phyloP scores from a whole-genome alignment of 2,113 vertebrate species.

The Campylomormyrus tamandua region DNA sequence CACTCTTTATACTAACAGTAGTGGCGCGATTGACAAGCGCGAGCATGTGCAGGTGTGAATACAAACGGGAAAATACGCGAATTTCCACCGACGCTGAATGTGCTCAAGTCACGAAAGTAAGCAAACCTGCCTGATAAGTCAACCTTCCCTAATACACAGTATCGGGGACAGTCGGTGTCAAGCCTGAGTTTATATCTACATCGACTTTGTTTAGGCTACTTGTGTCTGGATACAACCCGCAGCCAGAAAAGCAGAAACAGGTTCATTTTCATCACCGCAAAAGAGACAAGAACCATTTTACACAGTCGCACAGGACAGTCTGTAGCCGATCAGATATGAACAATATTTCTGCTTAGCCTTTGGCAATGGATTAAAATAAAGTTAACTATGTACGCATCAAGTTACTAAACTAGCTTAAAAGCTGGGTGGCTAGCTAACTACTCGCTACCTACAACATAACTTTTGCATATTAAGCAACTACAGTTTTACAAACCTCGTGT shows the following conservation, averaged over 20 bases:
- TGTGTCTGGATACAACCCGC: background rate
- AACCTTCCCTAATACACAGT: background rate
- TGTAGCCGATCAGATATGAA: background rate
- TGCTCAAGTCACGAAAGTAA: background rate
- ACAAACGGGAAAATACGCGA: background rate
- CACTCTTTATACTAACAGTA: background rate
- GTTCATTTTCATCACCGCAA: background rate
- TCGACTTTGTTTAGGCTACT: background rate
- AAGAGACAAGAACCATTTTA: background rate
- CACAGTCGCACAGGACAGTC: background rate
- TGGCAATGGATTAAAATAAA: background rate
- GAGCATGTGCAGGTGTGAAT: background rate
- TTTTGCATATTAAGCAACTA: background rate
- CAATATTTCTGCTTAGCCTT: background rate
- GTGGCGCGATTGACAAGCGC: background rate
- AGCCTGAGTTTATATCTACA: background rate
- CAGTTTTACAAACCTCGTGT: constrained; percentile 8
- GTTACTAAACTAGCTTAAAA: background rate
- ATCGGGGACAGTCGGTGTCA: background rate
- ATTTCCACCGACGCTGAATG: background rate
- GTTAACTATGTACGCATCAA: constrained; percentile 5
- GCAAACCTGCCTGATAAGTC: background rate
- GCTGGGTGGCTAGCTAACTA: background rate
- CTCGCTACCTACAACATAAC: background rate
- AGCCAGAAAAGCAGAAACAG: background rate